A percentile compares a stretch with the other conserved stretches of the same genome.
Evolutionary conservation across 2,113 vertebrate species (phyloP).

Genomic region (Microcebus griseorufus): DNA sequence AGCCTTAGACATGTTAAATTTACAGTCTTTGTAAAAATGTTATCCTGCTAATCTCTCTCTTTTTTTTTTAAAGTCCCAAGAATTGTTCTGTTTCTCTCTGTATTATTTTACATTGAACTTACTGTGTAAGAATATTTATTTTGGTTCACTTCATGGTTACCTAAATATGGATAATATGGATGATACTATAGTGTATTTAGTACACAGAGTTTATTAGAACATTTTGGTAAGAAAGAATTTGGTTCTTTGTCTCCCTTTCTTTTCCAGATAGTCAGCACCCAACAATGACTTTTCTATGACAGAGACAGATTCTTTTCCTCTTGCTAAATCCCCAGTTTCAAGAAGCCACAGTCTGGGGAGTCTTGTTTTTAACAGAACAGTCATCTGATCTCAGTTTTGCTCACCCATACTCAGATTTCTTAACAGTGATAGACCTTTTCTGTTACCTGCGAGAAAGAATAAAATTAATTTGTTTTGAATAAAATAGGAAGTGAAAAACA

Average conservation of each 20-base stretch:
- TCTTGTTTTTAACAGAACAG: constrained; percentile 38
- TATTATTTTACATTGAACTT: constrained; percentile 5
- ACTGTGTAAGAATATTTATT: background rate
- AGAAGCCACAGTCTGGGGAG: background rate
- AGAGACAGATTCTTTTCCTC: background rate
- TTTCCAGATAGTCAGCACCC: background rate
- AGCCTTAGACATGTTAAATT: background rate
- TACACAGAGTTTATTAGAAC: background rate
- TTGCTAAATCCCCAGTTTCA: background rate
- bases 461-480: background rate
- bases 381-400: constrained; percentile 43
- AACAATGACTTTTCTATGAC: background rate
- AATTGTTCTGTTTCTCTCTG: background rate
- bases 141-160: background rate
- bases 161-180: background rate
- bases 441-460: background rate
- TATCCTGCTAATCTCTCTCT: background rate
- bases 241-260: background rate
- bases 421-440: background rate
- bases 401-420: constrained; percentile 46
- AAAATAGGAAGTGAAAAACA: background rate
- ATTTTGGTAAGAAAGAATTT: background rate
- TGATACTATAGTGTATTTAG: background rate
- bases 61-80: background rate
- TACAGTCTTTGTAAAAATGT: background rate